phyloP scores from a whole-genome alignment of 2,888 invertebrate species.

The Cerceris ruficornis region DNA sequence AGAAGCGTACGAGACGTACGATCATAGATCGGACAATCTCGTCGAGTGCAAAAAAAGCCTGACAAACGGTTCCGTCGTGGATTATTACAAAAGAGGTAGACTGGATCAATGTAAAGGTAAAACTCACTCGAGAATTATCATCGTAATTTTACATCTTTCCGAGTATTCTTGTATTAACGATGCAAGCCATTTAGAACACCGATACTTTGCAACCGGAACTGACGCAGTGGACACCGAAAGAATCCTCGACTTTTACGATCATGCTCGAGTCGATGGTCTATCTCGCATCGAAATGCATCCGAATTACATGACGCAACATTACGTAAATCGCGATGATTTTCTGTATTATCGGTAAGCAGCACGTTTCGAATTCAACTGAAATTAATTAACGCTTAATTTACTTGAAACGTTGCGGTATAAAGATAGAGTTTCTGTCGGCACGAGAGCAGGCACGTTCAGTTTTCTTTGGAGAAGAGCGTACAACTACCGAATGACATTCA shows the following conservation, averaged over 20 bases:
- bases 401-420: neutral
- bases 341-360: conserved; percentile 72
- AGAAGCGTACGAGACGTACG: conserved; percentile 72
- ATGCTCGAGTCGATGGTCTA: conserved; percentile 88
- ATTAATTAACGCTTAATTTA: neutral
- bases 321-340: conserved; percentile 84
- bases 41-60: conserved; percentile 83
- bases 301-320: conserved; percentile 84
- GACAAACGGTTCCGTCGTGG: conserved; percentile 75
- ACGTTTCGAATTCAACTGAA: neutral
- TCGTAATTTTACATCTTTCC: neutral
- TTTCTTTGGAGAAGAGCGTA: conserved; percentile 64
- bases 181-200: conserved; percentile 77
- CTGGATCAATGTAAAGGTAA: conserved; percentile 87
- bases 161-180: neutral
- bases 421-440: conserved; percentile 20
- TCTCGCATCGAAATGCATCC: conserved; percentile 84
- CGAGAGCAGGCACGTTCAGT: conserved; percentile 77
- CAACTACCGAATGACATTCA: conserved; percentile 42
- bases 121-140: neutral
- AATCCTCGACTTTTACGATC: conserved; percentile 83
- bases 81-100: conserved; percentile 87
- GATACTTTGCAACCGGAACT: conserved; percentile 73
- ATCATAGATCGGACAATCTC: conserved; percentile 87
- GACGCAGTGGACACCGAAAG: conserved; percentile 77